phyloP scores from a whole-genome alignment of 2,888 invertebrate species.

The Flexamia atlantica region DNA sequence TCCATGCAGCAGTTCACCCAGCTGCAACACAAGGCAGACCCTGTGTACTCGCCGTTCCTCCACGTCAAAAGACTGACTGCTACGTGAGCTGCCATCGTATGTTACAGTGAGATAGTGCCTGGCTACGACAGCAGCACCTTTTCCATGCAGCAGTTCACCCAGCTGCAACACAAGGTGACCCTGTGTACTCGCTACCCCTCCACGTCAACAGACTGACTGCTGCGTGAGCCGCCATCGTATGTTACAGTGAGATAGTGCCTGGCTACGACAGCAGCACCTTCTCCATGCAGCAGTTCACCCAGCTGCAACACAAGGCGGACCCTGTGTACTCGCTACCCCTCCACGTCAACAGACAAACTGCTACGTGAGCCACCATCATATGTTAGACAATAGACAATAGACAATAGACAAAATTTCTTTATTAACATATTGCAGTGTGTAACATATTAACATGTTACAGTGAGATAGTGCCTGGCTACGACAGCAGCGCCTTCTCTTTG shows the following conservation, averaged over 20 bases:
- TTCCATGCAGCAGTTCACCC: constrained; percentile 90
- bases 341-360: constrained; percentile 95
- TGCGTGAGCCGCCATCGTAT: constrained; percentile 77
- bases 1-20: constrained; percentile 91
- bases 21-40: constrained; percentile 92
- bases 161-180: constrained; percentile 93
- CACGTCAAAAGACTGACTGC: too few species aligned
- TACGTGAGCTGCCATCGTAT: too few species aligned
- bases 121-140: constrained; percentile 95
- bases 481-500: constrained; percentile 92
- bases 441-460: too few species aligned
- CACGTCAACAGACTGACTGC: constrained; percentile 95
- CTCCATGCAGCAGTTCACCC: constrained; percentile 90
- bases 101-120: constrained; percentile 92
- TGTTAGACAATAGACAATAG: too few species aligned
- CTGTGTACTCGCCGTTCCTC: constrained; percentile 93
- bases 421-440: too few species aligned
- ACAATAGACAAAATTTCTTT: too few species aligned
- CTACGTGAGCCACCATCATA: constrained; percentile 77
- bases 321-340: constrained; percentile 95
- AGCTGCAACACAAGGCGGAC: constrained; percentile 91
- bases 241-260: constrained; percentile 92
- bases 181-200: constrained; percentile 93
- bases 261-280: constrained; percentile 95
- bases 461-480: constrained; percentile 95